Evolutionary conservation across 2,888 invertebrate genomes (phyloP), one percentile per base, ranked within the genome.

Genomic region (Meghimatium bilineatum): DNA sequence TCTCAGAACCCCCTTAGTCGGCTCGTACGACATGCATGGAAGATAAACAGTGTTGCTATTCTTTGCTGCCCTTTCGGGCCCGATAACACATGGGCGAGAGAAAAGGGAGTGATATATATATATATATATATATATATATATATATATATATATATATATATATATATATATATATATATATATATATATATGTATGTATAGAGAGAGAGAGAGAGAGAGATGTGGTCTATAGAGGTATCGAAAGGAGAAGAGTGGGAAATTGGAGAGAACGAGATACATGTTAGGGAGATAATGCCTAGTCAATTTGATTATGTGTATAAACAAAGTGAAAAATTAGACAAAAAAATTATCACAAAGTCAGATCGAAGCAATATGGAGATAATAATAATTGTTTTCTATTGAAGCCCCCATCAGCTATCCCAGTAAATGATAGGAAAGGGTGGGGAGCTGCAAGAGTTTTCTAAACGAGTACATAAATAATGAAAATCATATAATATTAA

Each of bases 401-500:
- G n/a, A 63, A 3, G 26, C n/a, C 26, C 2, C 44, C n/a, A n/a
- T 44, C 44, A 44, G 12, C 44, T 44, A 44, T 8, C 44, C 44
- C 20, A 56, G 14, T 56, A 69, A 49, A 49, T 72, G 72, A 10
- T 10, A 44, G 44, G 29, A 14, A 12, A 29, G 72, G 49, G 49
- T 49, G 72, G n/a, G 49, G 44, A 72, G n/a, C 20, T 56, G 23
- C 26, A 12, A 72, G 10, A 26, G 74, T 74, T 74, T 74, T 52
- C 49, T 52, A 74, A 74, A 52, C 74, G 32, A 10, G 20, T 14
- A 32, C 74, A 52, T 74, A 74, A 49, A 32, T 52, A 74, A 52
- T 74, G 52, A 52, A 32, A 74, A 74, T 52, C 72, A 74, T 20
- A 52, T 32, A 32, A 52, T 52, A 32, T 52, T 74, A 32, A 74